phyloP scores from a whole-genome alignment of 2,888 invertebrate genomes.

The Mimachlamys varia region DNA sequence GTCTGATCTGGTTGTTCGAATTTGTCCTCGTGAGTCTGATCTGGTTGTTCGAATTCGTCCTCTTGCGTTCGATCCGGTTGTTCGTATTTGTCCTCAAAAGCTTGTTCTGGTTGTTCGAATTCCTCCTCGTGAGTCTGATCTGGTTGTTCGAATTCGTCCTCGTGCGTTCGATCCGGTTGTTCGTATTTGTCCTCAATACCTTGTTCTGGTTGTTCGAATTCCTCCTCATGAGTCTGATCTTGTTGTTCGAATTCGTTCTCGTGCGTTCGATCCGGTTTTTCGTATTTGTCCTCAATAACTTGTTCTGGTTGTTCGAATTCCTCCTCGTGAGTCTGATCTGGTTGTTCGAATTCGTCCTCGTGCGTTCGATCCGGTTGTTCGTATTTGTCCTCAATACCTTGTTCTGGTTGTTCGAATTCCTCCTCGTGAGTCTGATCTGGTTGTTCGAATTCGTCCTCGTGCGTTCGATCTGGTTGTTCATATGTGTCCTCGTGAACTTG shows the following conservation, averaged over 20 bases:
- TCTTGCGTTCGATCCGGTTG: too few species aligned
- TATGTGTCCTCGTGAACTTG: background rate
- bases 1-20: too few species aligned
- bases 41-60: too few species aligned
- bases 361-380: background rate
- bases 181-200: constrained; percentile 18
- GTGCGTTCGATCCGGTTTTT: background rate
- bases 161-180: background rate
- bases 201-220: constrained; percentile 15
- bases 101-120: too few species aligned
- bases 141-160: too few species aligned
- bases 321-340: background rate
- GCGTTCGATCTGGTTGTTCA: background rate
- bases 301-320: constrained; percentile 15
- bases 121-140: too few species aligned
- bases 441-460: background rate
- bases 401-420: background rate
- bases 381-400: background rate
- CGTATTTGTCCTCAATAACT: background rate
- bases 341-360: background rate
- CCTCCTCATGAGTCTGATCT: background rate
- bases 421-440: background rate
- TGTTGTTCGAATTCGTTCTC: background rate
- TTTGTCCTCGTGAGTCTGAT: too few species aligned
- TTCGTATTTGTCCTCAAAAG: too few species aligned